phyloP scores from a whole-genome alignment of 1,140 invertebrate species.

The Papilio xuthus region DNA sequence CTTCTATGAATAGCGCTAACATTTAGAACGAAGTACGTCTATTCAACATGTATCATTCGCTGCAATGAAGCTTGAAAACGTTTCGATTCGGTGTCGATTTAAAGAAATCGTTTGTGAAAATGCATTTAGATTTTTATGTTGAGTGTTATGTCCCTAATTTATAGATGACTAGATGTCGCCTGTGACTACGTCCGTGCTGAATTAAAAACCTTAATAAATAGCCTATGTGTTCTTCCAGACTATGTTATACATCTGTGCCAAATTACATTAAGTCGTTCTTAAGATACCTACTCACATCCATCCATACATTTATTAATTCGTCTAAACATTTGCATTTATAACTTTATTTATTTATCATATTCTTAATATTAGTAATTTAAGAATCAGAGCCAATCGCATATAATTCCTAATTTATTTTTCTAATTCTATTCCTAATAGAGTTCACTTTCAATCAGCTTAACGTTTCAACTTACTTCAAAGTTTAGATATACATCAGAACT shows the following conservation, averaged over 20 bases:
- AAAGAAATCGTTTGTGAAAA: neutral
- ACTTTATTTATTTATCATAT: no score
- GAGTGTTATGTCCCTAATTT: neutral
- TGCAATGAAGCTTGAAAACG: slow-evolving; percentile 33
- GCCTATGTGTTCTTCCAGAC: no score
- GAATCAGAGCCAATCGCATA: no score
- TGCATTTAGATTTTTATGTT: neutral
- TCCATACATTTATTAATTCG: no score
- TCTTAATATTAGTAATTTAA: no score
- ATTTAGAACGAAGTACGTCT: slow-evolving; percentile 29
- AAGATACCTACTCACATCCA: no score
- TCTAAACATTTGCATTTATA: no score
- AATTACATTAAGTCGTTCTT: no score
- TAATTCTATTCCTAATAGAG: neutral
- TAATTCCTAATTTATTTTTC: neutral
- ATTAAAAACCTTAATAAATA: no score
- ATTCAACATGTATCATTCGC: slow-evolving; percentile 32
- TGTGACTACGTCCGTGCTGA: no score
- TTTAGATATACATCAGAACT: neutral
- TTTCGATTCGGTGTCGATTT: neutral
- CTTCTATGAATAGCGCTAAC: slow-evolving; percentile 54
- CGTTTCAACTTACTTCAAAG: neutral
- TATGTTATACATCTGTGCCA: no score
- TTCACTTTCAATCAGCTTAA: neutral
- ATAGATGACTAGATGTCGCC: neutral